A percentile compares a stretch with the other conserved stretches of the same genome.
Conservation (phyloP, 2,888 invertebrate species). For the Eristalis tenax region DNA sequence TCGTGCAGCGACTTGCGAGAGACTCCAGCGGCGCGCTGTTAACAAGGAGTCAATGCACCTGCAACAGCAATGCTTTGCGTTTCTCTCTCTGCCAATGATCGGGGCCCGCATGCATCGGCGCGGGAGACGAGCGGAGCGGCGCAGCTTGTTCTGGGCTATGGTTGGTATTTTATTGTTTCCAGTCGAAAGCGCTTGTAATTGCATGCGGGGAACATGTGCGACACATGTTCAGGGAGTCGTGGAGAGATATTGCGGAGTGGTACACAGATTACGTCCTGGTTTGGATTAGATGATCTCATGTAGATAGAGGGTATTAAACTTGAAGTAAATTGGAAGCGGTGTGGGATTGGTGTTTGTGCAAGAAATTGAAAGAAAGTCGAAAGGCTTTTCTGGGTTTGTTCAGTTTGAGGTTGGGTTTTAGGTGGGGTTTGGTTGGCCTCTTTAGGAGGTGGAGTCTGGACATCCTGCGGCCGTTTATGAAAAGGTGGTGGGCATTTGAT, state of each 20-base stretch:
- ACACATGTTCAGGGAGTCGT: constrained; percentile 10
- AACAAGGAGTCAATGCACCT: constrained; percentile 64
- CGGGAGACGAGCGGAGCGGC: not conserved
- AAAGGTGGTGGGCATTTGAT: no score
- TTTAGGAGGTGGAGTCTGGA: no score
- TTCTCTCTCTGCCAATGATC: constrained; percentile 40
- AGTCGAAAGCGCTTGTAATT: constrained; percentile 46
- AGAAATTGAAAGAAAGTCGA: not conserved
- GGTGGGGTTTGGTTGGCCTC: no score
- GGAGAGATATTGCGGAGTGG: not conserved
- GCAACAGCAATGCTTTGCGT: constrained; percentile 26
- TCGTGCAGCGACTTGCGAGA: not conserved
- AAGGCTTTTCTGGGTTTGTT: not conserved
- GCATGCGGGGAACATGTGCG: constrained; percentile 7
- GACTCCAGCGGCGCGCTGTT: constrained; percentile 15
- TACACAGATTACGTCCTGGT: not conserved
- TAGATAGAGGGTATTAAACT: constrained; percentile 12
- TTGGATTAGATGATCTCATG: not conserved
- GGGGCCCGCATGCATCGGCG: not conserved
- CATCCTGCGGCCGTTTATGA: no score
- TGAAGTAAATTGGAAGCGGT: constrained; percentile 5
- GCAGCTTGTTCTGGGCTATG: constrained; percentile 33
- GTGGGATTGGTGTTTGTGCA: not conserved
- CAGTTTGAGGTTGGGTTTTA: not conserved
- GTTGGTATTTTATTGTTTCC: constrained; percentile 38